Percentiles rank a stretch among this genome's conserved stretches.
phyloP scores from a whole-genome alignment of 2,113 vertebrate genomes.

The Puntigrus tetrazona region DNA sequence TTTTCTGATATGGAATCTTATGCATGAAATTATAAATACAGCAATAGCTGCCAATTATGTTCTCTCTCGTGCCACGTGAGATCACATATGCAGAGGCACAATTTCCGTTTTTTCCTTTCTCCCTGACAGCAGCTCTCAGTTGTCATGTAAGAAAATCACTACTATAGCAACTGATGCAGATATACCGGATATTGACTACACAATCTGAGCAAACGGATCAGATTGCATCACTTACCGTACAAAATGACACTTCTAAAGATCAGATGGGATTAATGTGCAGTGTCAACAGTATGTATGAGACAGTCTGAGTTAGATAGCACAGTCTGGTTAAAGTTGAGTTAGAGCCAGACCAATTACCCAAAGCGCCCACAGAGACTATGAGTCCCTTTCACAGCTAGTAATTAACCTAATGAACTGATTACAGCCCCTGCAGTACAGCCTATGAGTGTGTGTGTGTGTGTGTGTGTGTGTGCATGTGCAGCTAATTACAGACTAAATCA shows the following conservation, averaged over 20 bases:
- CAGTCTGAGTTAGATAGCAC: neutral
- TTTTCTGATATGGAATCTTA: too few relatives aligned
- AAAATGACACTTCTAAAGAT: neutral
- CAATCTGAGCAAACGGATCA: neutral
- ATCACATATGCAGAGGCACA: neutral
- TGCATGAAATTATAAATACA: neutral
- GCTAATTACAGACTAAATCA: conserved; percentile 18
- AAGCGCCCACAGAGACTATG: conserved; percentile 31
- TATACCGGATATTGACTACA: neutral
- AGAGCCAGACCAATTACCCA: conserved; percentile 39
- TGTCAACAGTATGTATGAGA: neutral
- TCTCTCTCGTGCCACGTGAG: neutral
- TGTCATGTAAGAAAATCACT: neutral
- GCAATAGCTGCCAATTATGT: neutral
- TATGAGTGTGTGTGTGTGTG: neutral
- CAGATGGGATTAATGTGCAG: neutral
- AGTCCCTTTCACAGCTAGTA: conserved; percentile 37
- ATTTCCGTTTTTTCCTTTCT: neutral
- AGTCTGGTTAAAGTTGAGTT: conserved; percentile 34
- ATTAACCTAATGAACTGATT: conserved; percentile 53
- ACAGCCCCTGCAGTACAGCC: conserved; percentile 15
- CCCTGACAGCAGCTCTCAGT: neutral
- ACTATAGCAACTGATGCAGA: conserved; percentile 1
- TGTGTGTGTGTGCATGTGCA: neutral
- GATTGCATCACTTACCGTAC: conserved; percentile 1